A percentile compares a stretch with the other conserved stretches of the same genome.
Conservation (phyloP, 2,797 vertebrate species). For the Eulemur coronatus region DNA sequence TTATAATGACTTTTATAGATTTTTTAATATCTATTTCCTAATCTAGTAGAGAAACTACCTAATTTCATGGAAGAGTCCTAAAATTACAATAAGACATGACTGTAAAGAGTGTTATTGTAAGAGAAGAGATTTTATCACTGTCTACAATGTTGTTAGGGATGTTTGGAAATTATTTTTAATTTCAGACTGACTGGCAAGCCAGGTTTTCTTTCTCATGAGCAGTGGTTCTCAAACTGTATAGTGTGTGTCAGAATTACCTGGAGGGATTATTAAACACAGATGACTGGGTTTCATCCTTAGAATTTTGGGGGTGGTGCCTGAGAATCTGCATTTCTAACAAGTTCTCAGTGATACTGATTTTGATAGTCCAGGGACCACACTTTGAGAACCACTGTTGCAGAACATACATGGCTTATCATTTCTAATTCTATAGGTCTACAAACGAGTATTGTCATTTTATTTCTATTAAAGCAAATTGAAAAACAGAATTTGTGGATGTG, state of each 20-base stretch:
- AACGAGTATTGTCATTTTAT: not conserved
- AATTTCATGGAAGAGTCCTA: not conserved
- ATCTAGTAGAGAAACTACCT: not conserved
- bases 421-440: not conserved
- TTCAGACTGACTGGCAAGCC: not conserved
- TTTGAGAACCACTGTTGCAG: not conserved
- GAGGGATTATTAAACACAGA: not conserved
- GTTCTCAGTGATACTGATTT: not conserved
- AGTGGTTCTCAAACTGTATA: not conserved
- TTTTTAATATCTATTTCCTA: not conserved
- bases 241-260: not conserved
- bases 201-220: not conserved
- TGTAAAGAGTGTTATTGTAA: not conserved
- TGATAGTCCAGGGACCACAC: not conserved
- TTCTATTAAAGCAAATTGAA: not conserved
- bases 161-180: not conserved
- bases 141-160: not conserved
- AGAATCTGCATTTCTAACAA: not conserved
- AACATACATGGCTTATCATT: not conserved
- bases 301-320: not conserved
- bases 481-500: not conserved
- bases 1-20: not conserved
- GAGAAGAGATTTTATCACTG: not conserved
- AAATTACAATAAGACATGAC: not conserved
- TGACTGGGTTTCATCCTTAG: not conserved